A percentile compares a stretch with the other conserved stretches of the same genome.
Conservation (phyloP, 2,113 vertebrate species). For the Piaya cayana region DNA sequence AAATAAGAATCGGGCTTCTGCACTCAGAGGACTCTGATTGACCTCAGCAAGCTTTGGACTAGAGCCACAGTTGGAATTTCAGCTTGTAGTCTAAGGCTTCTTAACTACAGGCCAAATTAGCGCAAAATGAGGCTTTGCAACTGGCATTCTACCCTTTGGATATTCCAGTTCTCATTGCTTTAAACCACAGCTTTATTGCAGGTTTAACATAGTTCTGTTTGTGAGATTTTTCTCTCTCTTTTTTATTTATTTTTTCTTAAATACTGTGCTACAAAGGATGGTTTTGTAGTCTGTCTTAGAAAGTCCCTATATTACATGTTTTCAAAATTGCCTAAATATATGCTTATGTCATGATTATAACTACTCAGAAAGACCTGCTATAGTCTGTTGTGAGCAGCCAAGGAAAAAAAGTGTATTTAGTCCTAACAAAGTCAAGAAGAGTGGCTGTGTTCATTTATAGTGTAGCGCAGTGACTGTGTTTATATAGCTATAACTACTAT, state of each 20-base stretch:
- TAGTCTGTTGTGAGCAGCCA: constrained; percentile 63
- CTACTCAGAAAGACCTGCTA: constrained; percentile 41
- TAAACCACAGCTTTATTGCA: constrained; percentile 55
- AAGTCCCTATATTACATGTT: constrained; percentile 56
- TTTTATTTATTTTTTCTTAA: neutral
- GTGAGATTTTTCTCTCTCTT: neutral
- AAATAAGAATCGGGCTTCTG: constrained; percentile 48
- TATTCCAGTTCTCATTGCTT: constrained; percentile 67
- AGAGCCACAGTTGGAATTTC: constrained; percentile 60
- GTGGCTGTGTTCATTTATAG: constrained; percentile 68
- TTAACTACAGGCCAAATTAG: constrained; percentile 60
- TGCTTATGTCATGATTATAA: constrained; percentile 38
- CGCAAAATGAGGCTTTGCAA: constrained; percentile 45
- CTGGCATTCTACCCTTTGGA: constrained; percentile 47
- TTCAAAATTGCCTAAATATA: constrained; percentile 58
- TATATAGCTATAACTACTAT: constrained; percentile 61
- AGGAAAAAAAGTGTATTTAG: constrained; percentile 54
- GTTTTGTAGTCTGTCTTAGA: constrained; percentile 59
- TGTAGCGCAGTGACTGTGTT: constrained; percentile 62
- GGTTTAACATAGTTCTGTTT: constrained; percentile 56
- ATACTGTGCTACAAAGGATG: constrained; percentile 51
- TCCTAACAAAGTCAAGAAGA: constrained; percentile 61
- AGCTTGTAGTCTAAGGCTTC: constrained; percentile 62
- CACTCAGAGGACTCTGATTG: constrained; percentile 41
- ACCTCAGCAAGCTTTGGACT: constrained; percentile 60